Percentiles rank a stretch among this genome's conserved stretches.
These are phyloP conservation scores for Rapana venosa DNA, from an alignment of 2,888 invertebrate genomes.

Conservation along the genomic window DNA sequence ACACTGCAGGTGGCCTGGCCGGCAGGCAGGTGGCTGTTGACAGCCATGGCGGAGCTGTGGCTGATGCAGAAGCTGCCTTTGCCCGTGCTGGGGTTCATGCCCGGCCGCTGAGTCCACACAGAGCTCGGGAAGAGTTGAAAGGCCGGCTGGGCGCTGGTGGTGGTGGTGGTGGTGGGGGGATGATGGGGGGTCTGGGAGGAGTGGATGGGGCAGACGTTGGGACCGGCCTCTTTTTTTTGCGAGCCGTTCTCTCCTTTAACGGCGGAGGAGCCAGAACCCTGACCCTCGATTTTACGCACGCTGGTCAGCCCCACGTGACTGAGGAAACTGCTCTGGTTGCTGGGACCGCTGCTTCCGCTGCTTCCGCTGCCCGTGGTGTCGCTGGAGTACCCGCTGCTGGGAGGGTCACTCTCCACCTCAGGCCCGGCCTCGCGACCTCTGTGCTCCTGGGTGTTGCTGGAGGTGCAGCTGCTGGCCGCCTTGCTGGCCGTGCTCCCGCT, in stretches of 20 bases:
- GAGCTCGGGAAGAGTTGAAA: not conserved
- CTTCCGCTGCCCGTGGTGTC: not conserved
- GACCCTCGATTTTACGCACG: not conserved
- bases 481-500: not conserved
- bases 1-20: not conserved
- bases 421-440: not conserved
- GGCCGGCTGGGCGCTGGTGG: not conserved
- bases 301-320: not conserved
- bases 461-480: too few relatives aligned
- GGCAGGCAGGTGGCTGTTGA: not conserved
- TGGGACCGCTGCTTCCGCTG: not conserved
- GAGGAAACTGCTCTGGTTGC: constrained; percentile 2
- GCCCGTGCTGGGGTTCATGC: not conserved
- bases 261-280: not conserved
- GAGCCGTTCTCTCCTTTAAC: not conserved
- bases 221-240: not conserved
- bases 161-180: not conserved
- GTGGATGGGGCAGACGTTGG: not conserved
- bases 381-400: not conserved
- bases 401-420: not conserved
- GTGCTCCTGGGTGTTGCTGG: not conserved
- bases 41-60: not conserved
- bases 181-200: not conserved
- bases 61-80: not conserved
- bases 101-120: not conserved